Conservation (phyloP, 1,140 invertebrate genomes). For the Halictus rubicundus region DNA sequence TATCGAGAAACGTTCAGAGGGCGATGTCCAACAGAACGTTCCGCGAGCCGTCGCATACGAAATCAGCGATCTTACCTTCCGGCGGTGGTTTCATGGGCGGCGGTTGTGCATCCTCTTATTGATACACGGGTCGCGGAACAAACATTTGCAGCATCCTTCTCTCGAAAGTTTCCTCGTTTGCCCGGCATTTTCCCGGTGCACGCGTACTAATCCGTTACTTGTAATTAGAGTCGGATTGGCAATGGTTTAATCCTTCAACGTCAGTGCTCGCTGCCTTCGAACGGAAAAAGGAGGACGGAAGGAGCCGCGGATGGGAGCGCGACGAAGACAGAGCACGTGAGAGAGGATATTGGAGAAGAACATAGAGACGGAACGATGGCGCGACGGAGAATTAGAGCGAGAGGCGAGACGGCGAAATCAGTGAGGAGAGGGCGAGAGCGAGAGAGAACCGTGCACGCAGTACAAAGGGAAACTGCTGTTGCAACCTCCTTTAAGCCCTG, state of each 20-base stretch:
- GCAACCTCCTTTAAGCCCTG: slow-evolving; percentile 72
- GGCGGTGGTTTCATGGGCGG: neutral
- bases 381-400: slow-evolving; percentile 38
- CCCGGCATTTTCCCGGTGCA: slow-evolving; percentile 66
- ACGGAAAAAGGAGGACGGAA: slow-evolving; percentile 20
- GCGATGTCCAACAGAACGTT: slow-evolving; percentile 4
- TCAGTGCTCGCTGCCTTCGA: slow-evolving; percentile 61
- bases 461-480: slow-evolving; percentile 72
- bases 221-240: slow-evolving; percentile 80
- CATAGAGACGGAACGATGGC: slow-evolving; percentile 48
- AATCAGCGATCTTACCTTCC: slow-evolving; percentile 32
- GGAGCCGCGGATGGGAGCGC: slow-evolving; percentile 6
- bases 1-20: slow-evolving; percentile 20
- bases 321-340: slow-evolving; percentile 5
- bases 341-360: slow-evolving; percentile 10
- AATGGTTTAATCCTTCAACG: slow-evolving; percentile 80
- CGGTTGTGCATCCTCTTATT: slow-evolving; percentile 58
- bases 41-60: slow-evolving; percentile 20
- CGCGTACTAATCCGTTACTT: slow-evolving; percentile 78
- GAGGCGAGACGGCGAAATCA: slow-evolving; percentile 1
- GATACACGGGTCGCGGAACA: slow-evolving; percentile 50
- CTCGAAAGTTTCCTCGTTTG: slow-evolving; percentile 77
- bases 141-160: slow-evolving; percentile 55
- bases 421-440: neutral
- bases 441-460: slow-evolving; percentile 39